Evolutionary conservation across 2,113 vertebrate genomes (phyloP), one percentile per base, ranked within the genome.

Genomic region (Sinocyclocheilus rhinocerous): DNA sequence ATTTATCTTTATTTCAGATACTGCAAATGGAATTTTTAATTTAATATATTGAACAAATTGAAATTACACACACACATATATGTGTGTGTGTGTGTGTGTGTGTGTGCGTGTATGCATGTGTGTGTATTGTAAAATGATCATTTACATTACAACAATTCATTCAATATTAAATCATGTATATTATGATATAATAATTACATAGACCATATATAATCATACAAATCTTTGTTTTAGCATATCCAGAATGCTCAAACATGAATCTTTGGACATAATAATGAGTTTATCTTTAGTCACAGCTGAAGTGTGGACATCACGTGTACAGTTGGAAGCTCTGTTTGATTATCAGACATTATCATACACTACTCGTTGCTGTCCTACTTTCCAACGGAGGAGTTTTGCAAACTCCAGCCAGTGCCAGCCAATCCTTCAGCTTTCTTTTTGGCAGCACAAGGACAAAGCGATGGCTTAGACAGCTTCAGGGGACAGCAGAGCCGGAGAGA

Each of bases 391-490:
- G 72, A 57, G 33, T 86, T 81, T 75, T 67, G 45, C 63, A 33
- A 86, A 88, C 61, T 73, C 70, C 70, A 85, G 87, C 90, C 87
- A 89, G 89, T 89, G 90, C 88, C 85, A 85, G 89, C 67, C 89
- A 90, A 85, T 84, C 87, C 76, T 29, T 80, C 39, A 69, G 65
- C 76, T 86, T 65, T 86, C 72, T 61, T 84, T 61, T 29, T 81
- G 81, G 76, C 84, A 72, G 87, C 11, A 79, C 92, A 92, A 93
- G 93, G 93, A 94, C 92, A 89, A 93, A 93, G 92, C 91, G 94
- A 93, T 93, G 93, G 93, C 91, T 95, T 92, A 93, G 93, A 93
- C 92, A 90, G 92, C 93, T 94, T 94, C 89, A 86, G 93, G 93
- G 91, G 94, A 92, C 91, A 89, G 93, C 81, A 91, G 91, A 93